These are phyloP conservation scores for Phymorhynchus buccinoides DNA, from an alignment of 1,140 invertebrate genomes.

Conservation along the genomic window DNA sequence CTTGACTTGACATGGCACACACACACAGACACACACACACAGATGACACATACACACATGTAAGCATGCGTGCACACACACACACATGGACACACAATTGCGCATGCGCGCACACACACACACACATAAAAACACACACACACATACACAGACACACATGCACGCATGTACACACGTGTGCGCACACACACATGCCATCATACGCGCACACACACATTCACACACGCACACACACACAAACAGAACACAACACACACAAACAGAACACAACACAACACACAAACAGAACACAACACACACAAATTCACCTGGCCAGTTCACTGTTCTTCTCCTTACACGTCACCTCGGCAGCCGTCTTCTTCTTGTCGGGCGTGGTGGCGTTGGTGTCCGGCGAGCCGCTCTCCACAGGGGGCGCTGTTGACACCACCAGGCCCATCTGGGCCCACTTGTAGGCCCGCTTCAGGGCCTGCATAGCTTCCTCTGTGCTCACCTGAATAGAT, in stretches of 20 bases:
- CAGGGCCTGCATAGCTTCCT: constrained; percentile 68
- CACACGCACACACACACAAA: not conserved
- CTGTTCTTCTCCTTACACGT: constrained; percentile 72
- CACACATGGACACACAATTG: not conserved
- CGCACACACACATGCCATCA: too few species aligned
- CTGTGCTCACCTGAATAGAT: too few species aligned
- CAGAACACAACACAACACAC: too few species aligned
- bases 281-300: too few species aligned
- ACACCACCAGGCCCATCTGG: constrained; percentile 71
- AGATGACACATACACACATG: too few species aligned
- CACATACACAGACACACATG: too few species aligned
- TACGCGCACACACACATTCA: not conserved
- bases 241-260: too few species aligned
- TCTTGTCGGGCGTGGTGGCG: constrained; percentile 61
- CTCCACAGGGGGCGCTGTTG: constrained; percentile 72
- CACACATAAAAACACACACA: too few species aligned
- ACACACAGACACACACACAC: too few species aligned
- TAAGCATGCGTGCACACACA: not conserved
- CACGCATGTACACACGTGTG: not conserved
- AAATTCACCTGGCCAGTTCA: constrained; percentile 67
- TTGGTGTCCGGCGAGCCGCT: constrained; percentile 48
- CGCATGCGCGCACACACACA: too few species aligned
- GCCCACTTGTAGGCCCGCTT: constrained; percentile 72
- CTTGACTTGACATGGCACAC: not conserved
- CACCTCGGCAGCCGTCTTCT: constrained; percentile 67